phyloP scores from a whole-genome alignment of 1,140 invertebrate species.

The Maniola jurtina region DNA sequence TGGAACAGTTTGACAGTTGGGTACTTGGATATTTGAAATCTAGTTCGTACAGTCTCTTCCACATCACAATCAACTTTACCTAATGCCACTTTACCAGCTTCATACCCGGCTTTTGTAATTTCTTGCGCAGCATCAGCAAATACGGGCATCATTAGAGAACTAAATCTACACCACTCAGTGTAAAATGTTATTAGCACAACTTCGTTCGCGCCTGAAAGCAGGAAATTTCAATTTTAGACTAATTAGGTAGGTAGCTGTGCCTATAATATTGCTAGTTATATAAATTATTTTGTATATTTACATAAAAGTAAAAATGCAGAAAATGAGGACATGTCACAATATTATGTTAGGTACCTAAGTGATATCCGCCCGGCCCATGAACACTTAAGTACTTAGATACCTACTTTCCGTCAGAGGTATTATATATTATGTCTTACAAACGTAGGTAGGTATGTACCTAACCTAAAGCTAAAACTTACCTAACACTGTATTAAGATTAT shows the following conservation, averaged over 20 bases:
- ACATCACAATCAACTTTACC: constrained; percentile 98
- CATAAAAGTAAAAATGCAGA: too few relatives aligned
- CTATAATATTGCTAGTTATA: too few relatives aligned
- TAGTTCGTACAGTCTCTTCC: constrained; percentile 89
- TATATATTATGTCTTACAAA: too few relatives aligned
- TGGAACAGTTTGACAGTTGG: constrained; percentile 98
- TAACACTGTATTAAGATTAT: constrained; percentile 90
- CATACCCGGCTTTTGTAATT: constrained; percentile 88
- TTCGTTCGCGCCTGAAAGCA: constrained; percentile 94
- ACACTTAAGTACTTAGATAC: too few relatives aligned
- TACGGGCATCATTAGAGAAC: constrained; percentile 96
- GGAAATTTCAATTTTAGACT: constrained; percentile 37
- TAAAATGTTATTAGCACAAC: constrained; percentile 96
- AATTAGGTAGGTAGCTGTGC: too few relatives aligned
- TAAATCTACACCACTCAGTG: constrained; percentile 98
- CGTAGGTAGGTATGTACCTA: too few relatives aligned
- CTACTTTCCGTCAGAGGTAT: too few relatives aligned
- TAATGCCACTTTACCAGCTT: constrained; percentile 92
- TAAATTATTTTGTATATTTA: too few relatives aligned
- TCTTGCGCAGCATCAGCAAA: constrained; percentile 97
- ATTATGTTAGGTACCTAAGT: too few relatives aligned
- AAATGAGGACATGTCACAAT: too few relatives aligned
- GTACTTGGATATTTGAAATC: constrained; percentile 97
- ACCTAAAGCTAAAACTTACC: too few relatives aligned
- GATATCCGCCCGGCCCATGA: too few relatives aligned